Base-by-base conservation (phyloP, 2,797 vertebrate species). In the Chaetodon trifasciatus region DNA sequence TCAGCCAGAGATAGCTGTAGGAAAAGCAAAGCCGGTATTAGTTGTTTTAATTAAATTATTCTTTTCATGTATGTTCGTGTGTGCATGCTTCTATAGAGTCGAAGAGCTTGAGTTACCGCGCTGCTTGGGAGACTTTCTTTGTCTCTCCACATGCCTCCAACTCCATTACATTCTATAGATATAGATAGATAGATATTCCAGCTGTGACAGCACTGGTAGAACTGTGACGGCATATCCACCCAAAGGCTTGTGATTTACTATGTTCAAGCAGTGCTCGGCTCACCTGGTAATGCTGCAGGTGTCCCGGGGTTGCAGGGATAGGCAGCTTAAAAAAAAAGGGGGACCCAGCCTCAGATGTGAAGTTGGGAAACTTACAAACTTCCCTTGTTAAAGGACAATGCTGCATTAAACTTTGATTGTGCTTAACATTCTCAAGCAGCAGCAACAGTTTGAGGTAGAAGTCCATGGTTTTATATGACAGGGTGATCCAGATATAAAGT, bases 1-100 rank as follows among this genome's bases (percentile, higher is more conserved):
- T 78, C 78, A 65, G 86, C 82, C 80, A 58, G 72, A 21, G 85
- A 28, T 4, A 95, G 69, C 93, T 95, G 79, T 58, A 21, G n/a
- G 0, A 6, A 28, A 67, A 8, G 81, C 28, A 39, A 67, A 40
- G 39, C 42, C 13, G 6, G 13, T 44, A 9, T 65, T 62, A 62
- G 47, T 21, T 15, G 47, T 24, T 62, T 56, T 15, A 42, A n/a
- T n/a, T 46, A 1, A 68, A 21, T 35, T 13, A 23, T 68, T 39
- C 10, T 53, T 32, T 42, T 40, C 49, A 40, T 64, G 35, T 35
- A 35, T 32, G 28, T 32, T 32, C 28, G 28, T 3, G 28, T 32
- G 28, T 32, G 28, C 28, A 32, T 32, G 28, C 28, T 32, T 32
- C 3, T 32, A 32, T 32, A 32, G 28, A 32, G 28, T 32, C 28